Percentiles rank a stretch among this genome's conserved stretches.
phyloP scores from a whole-genome alignment of 1,140 invertebrate genomes.

The Drosophila murphyi region DNA sequence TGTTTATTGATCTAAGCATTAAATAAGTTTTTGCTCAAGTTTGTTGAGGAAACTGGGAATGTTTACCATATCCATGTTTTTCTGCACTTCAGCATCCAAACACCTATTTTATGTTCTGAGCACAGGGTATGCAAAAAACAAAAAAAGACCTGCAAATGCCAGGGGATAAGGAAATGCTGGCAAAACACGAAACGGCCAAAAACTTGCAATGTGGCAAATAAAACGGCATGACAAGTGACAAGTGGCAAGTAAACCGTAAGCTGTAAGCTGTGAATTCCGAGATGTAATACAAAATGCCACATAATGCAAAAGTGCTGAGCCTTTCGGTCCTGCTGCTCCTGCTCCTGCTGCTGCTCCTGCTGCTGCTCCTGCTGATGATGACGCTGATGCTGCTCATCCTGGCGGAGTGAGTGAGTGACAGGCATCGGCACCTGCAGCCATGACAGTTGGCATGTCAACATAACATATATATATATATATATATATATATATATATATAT shows the following conservation, averaged over 20 bases:
- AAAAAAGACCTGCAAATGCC: conserved; percentile 45
- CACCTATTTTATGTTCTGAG: not conserved
- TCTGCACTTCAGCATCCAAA: not conserved
- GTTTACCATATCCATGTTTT: too few species aligned
- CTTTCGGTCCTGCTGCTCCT: conserved; percentile 23
- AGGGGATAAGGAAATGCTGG: not conserved
- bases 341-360: conserved; percentile 5
- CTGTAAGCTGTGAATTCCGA: not conserved
- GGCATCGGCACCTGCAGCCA: conserved; percentile 31
- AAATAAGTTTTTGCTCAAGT: too few species aligned
- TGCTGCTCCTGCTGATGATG: conserved; percentile 16
- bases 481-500: too few species aligned
- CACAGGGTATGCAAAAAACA: not conserved
- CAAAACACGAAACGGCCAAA: conserved; percentile 26
- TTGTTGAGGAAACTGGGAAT: too few species aligned
- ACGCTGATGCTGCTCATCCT: not conserved
- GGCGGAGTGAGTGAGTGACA: conserved; percentile 5
- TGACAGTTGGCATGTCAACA: conserved; percentile 71
- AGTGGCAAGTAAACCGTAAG: conserved; percentile 39
- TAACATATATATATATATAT: too few species aligned
- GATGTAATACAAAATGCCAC: conserved; percentile 32
- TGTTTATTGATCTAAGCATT: too few species aligned
- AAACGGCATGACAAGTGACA: conserved; percentile 60
- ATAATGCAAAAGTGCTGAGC: conserved; percentile 21
- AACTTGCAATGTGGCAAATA: conserved; percentile 55